phyloP scores from a whole-genome alignment of 2,888 invertebrate genomes.

The Isotomurus palustris region DNA sequence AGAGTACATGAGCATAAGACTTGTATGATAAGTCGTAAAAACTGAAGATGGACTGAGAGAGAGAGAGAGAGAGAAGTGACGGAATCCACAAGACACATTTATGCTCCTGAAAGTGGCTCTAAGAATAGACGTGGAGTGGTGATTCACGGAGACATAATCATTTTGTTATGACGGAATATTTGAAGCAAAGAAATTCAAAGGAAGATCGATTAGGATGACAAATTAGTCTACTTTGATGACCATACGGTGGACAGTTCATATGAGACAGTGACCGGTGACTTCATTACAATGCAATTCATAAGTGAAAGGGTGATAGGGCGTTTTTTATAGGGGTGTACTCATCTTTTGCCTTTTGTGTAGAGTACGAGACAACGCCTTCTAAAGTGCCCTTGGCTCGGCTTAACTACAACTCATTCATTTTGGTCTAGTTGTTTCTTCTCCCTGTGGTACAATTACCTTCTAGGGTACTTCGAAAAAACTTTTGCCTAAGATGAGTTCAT shows the following conservation, averaged over 20 bases:
- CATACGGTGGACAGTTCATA: constrained; percentile 35
- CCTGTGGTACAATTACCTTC: neutral
- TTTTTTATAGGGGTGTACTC: constrained; percentile 36
- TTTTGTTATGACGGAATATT: too few relatives aligned
- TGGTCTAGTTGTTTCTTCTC: neutral
- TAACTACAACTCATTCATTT: constrained; percentile 5
- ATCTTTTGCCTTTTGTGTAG: constrained; percentile 32
- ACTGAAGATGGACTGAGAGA: too few relatives aligned
- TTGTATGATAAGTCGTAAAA: too few relatives aligned
- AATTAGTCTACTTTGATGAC: constrained; percentile 34
- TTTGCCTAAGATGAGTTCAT: neutral
- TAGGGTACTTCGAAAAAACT: neutral
- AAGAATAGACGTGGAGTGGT: too few relatives aligned
- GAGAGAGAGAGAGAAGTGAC: neutral
- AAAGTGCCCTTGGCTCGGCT: constrained; percentile 10
- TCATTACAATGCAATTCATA: too few relatives aligned
- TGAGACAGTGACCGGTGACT: constrained; percentile 29
- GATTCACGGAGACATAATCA: too few relatives aligned
- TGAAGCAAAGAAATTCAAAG: neutral
- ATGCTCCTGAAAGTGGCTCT: too few relatives aligned
- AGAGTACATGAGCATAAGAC: too few relatives aligned
- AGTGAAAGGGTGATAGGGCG: constrained; percentile 33
- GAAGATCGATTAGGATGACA: constrained; percentile 15
- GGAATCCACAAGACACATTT: neutral
- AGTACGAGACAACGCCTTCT: constrained; percentile 37